A percentile compares a stretch with the other conserved stretches of the same genome.
phyloP scores from a whole-genome alignment of 2,797 vertebrate genomes.

The Enteromius radiatus region DNA sequence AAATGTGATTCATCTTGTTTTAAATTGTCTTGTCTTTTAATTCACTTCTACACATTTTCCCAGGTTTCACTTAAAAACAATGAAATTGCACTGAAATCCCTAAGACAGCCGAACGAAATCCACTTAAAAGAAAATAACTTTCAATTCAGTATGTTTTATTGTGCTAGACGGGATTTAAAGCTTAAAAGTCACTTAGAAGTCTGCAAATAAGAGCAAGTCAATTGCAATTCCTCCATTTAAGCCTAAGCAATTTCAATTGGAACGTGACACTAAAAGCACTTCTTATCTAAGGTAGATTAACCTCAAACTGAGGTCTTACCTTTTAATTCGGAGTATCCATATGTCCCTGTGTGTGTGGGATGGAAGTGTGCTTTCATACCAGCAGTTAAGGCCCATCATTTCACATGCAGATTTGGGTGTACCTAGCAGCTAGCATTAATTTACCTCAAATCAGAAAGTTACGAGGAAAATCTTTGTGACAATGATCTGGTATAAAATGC shows the following conservation, averaged over 20 bases:
- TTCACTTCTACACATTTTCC: not conserved
- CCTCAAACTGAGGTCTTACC: constrained; percentile 41
- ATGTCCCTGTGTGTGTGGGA: not conserved
- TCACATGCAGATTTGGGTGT: constrained; percentile 12
- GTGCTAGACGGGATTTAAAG: constrained; percentile 23
- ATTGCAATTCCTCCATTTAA: constrained; percentile 34
- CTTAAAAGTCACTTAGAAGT: constrained; percentile 28
- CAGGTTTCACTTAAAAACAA: not conserved
- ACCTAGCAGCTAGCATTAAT: constrained; percentile 30
- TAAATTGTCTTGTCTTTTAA: not conserved
- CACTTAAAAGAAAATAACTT: not conserved
- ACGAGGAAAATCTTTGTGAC: not conserved
- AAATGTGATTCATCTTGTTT: not conserved
- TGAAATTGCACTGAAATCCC: not conserved
- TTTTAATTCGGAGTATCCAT: constrained; percentile 5
- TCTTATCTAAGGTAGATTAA: constrained; percentile 52
- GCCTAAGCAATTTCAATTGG: constrained; percentile 34
- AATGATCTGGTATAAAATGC: constrained; percentile 37
- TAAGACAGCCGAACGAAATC: not conserved
- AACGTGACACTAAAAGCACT: constrained; percentile 45
- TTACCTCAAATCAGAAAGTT: not conserved
- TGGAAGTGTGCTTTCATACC: not conserved
- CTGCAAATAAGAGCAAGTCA: constrained; percentile 25
- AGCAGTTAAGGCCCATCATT: not conserved
- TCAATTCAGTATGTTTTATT: not conserved